Evolutionary conservation across 2,797 vertebrate genomes (phyloP), one percentile per base, ranked within the genome.

Genomic region (Rhinella marina): DNA sequence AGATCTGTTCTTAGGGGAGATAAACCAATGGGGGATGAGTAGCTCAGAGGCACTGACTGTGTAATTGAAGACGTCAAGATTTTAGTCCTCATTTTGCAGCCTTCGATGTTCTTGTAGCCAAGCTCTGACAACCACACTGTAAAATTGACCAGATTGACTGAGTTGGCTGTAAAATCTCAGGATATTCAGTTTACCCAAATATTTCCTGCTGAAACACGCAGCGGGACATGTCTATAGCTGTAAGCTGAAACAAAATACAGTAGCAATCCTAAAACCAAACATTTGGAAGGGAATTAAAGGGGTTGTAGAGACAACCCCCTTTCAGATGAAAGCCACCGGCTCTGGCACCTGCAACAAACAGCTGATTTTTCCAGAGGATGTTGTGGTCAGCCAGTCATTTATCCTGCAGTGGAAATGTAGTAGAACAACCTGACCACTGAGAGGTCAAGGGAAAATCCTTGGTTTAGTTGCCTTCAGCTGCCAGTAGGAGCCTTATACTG

Each of bases 1-100:
- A 77, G 50, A 77, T 77, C 73, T 77, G 48, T 25, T 77, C 73
- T 77, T 77, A 52, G 73, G 73, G 73, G 73, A 77, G 16, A 77
- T 77, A 77, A 77, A 77, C 73, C 73, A 77, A 77, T 77, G 10
- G 73, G 73, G 73, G 54, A 77, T 17, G 48, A 52, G 73, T 54
- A 25, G 73, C 73, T 77, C 73, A 77, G 73, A 77, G n/a, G 73
- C 73, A 77, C 50, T 77, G 73, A 77, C 73, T 77, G 73, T 77
- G 73, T 77, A 77, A 77, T 77, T 77, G 73, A 77, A 77, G 73
- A 25, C 48, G 52, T 52, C 13, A 75, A 75, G 72, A 11, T 23
- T 75, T 41, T 12, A 48, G 41, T 75, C 72, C 73, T 54, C 48
- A 54, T 77, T 52, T 77, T 77, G 50, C 50, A 77, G 50, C 23